These are phyloP conservation scores for Parnassius apollo DNA, from an alignment of 2,888 invertebrate genomes.

Conservation along the genomic window DNA sequence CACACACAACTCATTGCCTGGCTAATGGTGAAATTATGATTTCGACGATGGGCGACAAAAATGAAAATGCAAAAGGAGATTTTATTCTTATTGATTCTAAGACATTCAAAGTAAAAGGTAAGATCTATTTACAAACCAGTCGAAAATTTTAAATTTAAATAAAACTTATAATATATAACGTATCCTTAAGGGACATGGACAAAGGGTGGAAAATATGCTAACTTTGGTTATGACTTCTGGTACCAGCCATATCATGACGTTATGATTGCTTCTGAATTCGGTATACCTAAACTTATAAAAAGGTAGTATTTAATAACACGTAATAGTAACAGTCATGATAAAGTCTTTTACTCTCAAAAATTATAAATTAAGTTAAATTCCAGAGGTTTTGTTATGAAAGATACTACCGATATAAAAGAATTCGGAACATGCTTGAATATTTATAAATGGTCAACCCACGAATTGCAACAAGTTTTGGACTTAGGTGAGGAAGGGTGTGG, in stretches of 20 bases:
- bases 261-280: constrained; percentile 96
- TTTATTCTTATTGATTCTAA: constrained; percentile 93
- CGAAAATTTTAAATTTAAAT: not conserved
- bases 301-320: constrained; percentile 57
- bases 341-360: constrained; percentile 73
- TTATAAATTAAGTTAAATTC: too few relatives aligned
- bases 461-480: constrained; percentile 91
- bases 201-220: constrained; percentile 83
- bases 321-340: constrained; percentile 32
- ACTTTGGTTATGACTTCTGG: constrained; percentile 98
- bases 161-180: not conserved
- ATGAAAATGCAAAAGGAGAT: constrained; percentile 92
- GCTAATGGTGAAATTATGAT: constrained; percentile 97
- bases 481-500: constrained; percentile 91
- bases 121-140: constrained; percentile 29
- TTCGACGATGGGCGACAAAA: constrained; percentile 93
- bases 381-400: constrained; percentile 38
- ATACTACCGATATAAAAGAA: constrained; percentile 75
- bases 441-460: constrained; percentile 93
- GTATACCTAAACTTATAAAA: constrained; percentile 90
- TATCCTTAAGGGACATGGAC: constrained; percentile 86
- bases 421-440: constrained; percentile 93
- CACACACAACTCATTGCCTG: constrained; percentile 97
- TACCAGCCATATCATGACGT: constrained; percentile 96
- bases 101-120: constrained; percentile 87